Conservation (phyloP, 2,888 invertebrate genomes). For the Drosophila bunnanda region DNA sequence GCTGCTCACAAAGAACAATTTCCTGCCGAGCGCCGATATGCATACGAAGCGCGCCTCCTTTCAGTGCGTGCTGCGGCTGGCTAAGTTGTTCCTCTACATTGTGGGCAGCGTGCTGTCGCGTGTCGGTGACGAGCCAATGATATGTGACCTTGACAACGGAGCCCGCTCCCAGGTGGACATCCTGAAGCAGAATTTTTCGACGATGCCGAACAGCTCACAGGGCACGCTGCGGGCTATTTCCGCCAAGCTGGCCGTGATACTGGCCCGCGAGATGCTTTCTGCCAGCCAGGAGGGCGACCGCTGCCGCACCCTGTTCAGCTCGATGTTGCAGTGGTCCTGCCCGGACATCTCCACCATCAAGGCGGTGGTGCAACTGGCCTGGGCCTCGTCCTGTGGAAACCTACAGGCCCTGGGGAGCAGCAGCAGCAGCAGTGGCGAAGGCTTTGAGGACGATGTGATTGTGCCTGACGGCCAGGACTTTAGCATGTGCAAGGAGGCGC, state of each 20-base stretch:
- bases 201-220: conserved; percentile 92
- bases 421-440: conserved; percentile 86
- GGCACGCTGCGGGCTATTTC: conserved; percentile 93
- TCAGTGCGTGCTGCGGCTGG: conserved; percentile 93
- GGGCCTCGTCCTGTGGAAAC: conserved; percentile 91
- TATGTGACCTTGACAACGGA: conserved; percentile 84
- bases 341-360: conserved; percentile 90
- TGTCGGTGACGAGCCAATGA: conserved; percentile 86
- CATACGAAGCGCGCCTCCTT: conserved; percentile 92
- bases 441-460: conserved; percentile 84
- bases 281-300: conserved; percentile 85
- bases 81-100: conserved; percentile 94
- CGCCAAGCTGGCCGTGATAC: conserved; percentile 91
- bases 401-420: conserved; percentile 89
- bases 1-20: conserved; percentile 93
- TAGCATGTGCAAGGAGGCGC: conserved; percentile 94
- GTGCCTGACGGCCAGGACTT: conserved; percentile 89
- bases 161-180: conserved; percentile 86
- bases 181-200: conserved; percentile 93
- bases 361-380: conserved; percentile 91
- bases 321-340: conserved; percentile 88
- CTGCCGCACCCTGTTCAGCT: conserved; percentile 86
- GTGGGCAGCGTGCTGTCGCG: conserved; percentile 92
- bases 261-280: conserved; percentile 89
- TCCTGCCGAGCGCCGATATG: conserved; percentile 91